phyloP scores from a whole-genome alignment of 2,888 invertebrate genomes.

The Dicyrtoma fusca region DNA sequence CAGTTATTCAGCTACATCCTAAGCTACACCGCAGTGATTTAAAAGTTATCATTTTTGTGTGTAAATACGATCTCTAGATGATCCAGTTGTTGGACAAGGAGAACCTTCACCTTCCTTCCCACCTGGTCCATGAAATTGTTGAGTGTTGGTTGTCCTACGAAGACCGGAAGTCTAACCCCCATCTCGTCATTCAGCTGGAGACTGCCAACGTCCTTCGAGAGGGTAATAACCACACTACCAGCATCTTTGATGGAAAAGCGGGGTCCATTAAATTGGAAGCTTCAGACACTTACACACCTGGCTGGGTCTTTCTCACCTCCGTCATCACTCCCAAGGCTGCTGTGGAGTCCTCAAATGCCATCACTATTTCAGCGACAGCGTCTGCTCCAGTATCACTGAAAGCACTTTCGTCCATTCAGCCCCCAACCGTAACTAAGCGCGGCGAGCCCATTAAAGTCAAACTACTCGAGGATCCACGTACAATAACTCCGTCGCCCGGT shows the following conservation, averaged over 20 bases:
- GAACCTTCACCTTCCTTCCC: not conserved
- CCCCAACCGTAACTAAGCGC: not conserved
- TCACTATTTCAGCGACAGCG: too few species aligned
- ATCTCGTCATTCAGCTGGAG: slow-evolving; percentile 14
- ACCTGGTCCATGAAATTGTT: not conserved
- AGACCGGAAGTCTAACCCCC: not conserved
- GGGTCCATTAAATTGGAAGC: not conserved
- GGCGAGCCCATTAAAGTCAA: slow-evolving; percentile 24
- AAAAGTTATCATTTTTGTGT: too few species aligned
- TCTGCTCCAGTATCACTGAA: too few species aligned
- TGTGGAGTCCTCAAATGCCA: not conserved
- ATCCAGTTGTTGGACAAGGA: slow-evolving; percentile 1
- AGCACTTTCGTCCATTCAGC: not conserved
- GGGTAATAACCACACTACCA: not conserved
- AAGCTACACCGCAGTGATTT: too few species aligned
- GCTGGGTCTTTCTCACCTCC: slow-evolving; percentile 19
- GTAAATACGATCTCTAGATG: too few species aligned
- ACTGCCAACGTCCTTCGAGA: slow-evolving; percentile 13
- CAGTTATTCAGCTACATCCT: too few species aligned
- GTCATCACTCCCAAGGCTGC: slow-evolving; percentile 18
- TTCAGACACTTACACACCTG: slow-evolving; percentile 10
- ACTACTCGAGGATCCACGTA: not conserved
- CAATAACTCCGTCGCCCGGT: not conserved
- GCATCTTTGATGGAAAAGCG: slow-evolving; percentile 19
- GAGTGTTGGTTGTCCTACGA: slow-evolving; percentile 10